These are phyloP conservation scores for Saccostrea echinata DNA, from an alignment of 1,140 invertebrate genomes.

Conservation along the genomic window DNA sequence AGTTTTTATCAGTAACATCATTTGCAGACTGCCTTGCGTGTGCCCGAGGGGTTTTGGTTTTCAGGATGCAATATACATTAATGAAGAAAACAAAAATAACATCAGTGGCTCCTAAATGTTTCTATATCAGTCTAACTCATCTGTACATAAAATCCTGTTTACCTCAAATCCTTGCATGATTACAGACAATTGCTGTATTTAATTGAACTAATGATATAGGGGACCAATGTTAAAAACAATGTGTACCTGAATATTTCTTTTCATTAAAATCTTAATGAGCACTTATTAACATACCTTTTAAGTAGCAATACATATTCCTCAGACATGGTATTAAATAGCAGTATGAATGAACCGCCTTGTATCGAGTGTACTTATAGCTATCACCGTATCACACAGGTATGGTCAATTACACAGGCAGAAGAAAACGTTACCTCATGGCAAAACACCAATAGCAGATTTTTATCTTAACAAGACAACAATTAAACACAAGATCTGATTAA, in stretches of 20 bases:
- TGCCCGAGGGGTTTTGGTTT: slow-evolving; percentile 16
- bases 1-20: slow-evolving; percentile 26
- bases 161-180: slow-evolving; percentile 23
- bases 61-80: slow-evolving; percentile 35
- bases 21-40: slow-evolving; percentile 22
- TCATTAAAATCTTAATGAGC: slow-evolving; percentile 21
- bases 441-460: slow-evolving; percentile 21
- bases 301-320: background rate
- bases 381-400: slow-evolving; percentile 3
- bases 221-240: background rate
- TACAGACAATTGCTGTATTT: slow-evolving; percentile 14
- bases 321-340: slow-evolving; percentile 1
- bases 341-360: background rate
- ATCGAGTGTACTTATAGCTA: slow-evolving; percentile 24
- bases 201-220: slow-evolving; percentile 34
- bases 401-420: slow-evolving; percentile 22
- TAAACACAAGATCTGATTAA: slow-evolving; percentile 29
- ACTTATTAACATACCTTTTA: slow-evolving; percentile 25
- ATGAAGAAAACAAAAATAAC: slow-evolving; percentile 37
- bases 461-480: slow-evolving; percentile 32
- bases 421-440: slow-evolving; percentile 30
- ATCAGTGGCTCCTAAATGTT: slow-evolving; percentile 15
- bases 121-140: slow-evolving; percentile 1
- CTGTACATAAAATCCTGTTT: slow-evolving; percentile 2
- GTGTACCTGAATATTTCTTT: slow-evolving; percentile 11